A percentile compares a stretch with the other conserved stretches of the same genome.
Evolutionary conservation across 2,113 vertebrate genomes (phyloP).

Genomic region (Phaethon lepturus): DNA sequence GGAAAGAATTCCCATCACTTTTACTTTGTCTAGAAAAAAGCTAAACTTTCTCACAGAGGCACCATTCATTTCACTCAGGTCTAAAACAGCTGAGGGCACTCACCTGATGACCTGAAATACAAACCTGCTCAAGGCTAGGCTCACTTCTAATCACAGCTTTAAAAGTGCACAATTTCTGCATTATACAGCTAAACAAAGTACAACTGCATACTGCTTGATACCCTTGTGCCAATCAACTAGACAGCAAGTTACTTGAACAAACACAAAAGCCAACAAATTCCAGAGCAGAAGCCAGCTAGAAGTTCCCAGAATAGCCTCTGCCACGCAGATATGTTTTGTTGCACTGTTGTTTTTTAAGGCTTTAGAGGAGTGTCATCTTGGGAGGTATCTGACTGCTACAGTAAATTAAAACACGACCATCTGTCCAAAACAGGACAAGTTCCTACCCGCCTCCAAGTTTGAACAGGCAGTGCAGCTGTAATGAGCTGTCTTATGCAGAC

Average conservation of each 20-base stretch:
- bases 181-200: accelerated
- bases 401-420: background rate
- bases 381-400: background rate
- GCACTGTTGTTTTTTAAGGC: background rate
- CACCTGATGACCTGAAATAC: accelerated
- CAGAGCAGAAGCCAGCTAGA: background rate
- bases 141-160: background rate
- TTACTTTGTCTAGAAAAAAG: background rate
- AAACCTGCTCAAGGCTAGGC: background rate
- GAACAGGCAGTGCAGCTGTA: background rate
- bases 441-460: background rate
- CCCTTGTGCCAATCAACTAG: background rate
- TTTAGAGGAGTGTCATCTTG: background rate
- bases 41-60: background rate
- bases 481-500: accelerated
- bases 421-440: background rate
- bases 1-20: background rate
- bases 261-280: background rate
- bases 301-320: conserved; percentile 26
- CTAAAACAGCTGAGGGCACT: background rate
- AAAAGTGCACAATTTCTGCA: accelerated
- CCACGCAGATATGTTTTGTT: background rate
- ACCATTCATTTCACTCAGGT: background rate
- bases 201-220: accelerated
- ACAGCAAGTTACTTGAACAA: background rate